Base-by-base conservation (phyloP, 2,888 invertebrate species). In the Palloptera scutellata region DNA sequence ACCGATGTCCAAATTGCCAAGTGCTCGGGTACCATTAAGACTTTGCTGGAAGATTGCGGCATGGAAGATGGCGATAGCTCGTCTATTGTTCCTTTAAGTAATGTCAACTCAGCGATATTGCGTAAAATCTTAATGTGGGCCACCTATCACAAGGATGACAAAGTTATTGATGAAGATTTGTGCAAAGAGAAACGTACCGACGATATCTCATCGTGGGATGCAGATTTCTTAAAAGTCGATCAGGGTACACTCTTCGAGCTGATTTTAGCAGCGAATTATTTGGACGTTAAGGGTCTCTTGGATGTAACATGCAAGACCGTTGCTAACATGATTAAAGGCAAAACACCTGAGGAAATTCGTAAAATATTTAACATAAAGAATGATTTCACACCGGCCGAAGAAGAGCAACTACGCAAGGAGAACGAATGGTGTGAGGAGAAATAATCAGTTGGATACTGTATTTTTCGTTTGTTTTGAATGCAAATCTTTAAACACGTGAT, bases 241-340 rank as follows among this genome's bases (percentile, higher is more conserved):
- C 97, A 98, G 84, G 97, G 96, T 69, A 98, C 97, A 1, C 86
- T 98, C 13, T 98, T 97, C 83, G 98, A 98, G 86, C 87, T 98
- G 53, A 98, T 98, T 78, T 86, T 98, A 87, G 97, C 98, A 60
- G 97, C 98, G 10, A 98, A 98, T 86, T 98, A 98, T 83, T 87
- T 98, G 79, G 97, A 98, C 80, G 98, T 98, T 73, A 94, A 96
- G 83, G 96, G 97, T 1, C 87, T 99, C 67, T 86, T 98, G 78
- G 98, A 98, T 86, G 98, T 98, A 0, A 97, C 98, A 0, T 99
- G 98, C 86, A 99, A 99, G 86, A 96, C 97, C 0, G 97, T 97
- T 60, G 97, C 97, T 8, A 97, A 97, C 83, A 97, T 98, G 97
- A 97, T 98, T 77, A 97, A 97, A 84, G 97, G 97, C 13, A 98